Percentiles rank a stretch among this genome's conserved stretches.
phyloP scores from a whole-genome alignment of 53 echinoderm and acorn worm genomes.

The Echinarachnius parma region DNA sequence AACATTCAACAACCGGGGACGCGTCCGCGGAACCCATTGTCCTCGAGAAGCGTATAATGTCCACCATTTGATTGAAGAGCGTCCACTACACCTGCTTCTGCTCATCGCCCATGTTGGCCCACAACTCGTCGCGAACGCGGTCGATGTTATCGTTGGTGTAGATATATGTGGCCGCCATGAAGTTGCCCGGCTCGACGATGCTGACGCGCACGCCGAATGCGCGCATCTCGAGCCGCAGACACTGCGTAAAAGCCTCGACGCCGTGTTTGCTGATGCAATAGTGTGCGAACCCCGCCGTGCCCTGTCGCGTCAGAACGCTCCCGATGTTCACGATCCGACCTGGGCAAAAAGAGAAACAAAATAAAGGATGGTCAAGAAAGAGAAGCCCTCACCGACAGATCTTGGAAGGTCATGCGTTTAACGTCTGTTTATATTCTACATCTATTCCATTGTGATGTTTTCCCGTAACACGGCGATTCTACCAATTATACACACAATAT shows the following conservation, averaged over 20 bases:
- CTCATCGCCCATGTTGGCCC: conserved; percentile 68
- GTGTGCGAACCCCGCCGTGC: conserved; percentile 53
- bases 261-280: conserved; percentile 85
- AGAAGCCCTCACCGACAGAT: too few species aligned
- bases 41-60: conserved; percentile 51
- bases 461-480: too few species aligned
- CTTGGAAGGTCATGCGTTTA: too few species aligned
- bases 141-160: conserved; percentile 79
- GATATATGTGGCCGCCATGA: conserved; percentile 90
- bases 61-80: conserved; percentile 55
- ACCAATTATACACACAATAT: too few species aligned
- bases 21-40: conserved; percentile 51
- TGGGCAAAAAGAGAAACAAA: conserved; percentile 16
- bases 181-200: conserved; percentile 96
- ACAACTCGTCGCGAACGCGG: conserved; percentile 61
- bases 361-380: background rate
- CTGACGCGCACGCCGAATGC: conserved; percentile 74
- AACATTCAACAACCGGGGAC: conserved; percentile 71
- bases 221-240: conserved; percentile 87
- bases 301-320: conserved; percentile 77
- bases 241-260: conserved; percentile 89
- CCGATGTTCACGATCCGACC: conserved; percentile 83
- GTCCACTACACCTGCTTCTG: conserved; percentile 59
- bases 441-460: too few species aligned
- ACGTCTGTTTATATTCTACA: too few species aligned